Percentiles rank a stretch among this genome's conserved stretches.
phyloP scores from a whole-genome alignment of 2,888 invertebrate species.

The Mamestra brassicae region DNA sequence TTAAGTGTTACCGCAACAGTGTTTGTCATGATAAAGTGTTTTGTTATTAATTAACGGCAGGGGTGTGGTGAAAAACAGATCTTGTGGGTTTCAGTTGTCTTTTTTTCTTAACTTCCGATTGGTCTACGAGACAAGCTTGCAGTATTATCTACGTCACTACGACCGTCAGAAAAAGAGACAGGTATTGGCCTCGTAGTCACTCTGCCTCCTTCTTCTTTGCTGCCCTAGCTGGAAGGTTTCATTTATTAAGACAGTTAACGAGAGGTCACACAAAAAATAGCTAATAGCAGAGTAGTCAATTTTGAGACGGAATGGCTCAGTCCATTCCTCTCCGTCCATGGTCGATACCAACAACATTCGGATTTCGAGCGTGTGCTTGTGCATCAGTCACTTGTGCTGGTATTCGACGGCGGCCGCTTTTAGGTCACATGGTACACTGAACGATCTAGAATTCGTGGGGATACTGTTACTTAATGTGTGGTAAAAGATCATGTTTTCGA shows the following conservation, averaged over 20 bases:
- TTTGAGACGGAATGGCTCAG: neutral
- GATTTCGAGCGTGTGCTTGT: slow-evolving; percentile 45
- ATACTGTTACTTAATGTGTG: slow-evolving; percentile 9
- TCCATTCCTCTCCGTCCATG: neutral
- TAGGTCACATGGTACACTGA: slow-evolving; percentile 37
- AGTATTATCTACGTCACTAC: neutral
- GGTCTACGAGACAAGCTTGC: neutral
- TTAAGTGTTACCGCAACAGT: too few relatives aligned
- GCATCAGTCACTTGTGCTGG: slow-evolving; percentile 43
- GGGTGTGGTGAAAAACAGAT: neutral
- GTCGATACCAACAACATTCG: slow-evolving; percentile 45
- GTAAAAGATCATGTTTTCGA: neutral
- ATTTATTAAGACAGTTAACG: neutral
- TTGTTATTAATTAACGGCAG: neutral
- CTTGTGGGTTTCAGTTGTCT: too few relatives aligned
- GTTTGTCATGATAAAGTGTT: neutral
- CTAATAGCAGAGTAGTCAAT: neutral
- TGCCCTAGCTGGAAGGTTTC: too few relatives aligned
- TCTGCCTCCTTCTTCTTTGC: too few relatives aligned
- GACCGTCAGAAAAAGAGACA: too few relatives aligned
- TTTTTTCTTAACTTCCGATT: neutral
- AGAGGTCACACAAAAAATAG: neutral
- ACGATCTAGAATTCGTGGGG: slow-evolving; percentile 36
- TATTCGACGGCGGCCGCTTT: slow-evolving; percentile 39
- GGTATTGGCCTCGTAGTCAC: too few relatives aligned